These are phyloP conservation scores for Dryobates pubescens DNA, from an alignment of 2,797 vertebrate species.

Conservation along the genomic window DNA sequence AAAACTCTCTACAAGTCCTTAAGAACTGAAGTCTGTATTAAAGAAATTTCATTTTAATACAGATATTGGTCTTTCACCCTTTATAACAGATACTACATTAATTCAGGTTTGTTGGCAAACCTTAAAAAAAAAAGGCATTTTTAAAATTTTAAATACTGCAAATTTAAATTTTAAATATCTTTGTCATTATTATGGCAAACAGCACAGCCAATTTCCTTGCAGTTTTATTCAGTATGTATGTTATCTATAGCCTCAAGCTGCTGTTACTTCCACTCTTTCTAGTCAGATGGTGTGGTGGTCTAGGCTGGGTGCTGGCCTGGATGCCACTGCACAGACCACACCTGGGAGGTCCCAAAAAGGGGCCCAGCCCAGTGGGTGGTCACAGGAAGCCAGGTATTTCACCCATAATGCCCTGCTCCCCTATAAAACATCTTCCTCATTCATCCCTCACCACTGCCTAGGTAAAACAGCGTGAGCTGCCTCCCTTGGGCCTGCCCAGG, in stretches of 20 bases:
- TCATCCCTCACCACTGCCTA: too few species aligned
- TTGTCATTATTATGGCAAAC: neutral
- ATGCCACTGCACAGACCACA: too few species aligned
- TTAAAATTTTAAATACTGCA: too few species aligned
- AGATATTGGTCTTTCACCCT: neutral
- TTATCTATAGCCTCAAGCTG: neutral
- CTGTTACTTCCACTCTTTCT: neutral
- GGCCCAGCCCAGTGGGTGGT: too few species aligned
- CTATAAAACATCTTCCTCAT: too few species aligned
- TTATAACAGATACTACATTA: neutral
- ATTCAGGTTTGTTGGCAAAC: neutral
- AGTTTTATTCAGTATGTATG: neutral
- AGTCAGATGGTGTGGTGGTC: neutral
- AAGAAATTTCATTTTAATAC: neutral
- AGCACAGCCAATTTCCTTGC: neutral
- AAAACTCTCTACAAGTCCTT: neutral
- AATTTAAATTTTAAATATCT: too few species aligned
- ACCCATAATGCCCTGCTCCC: too few species aligned
- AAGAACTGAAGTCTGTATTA: neutral
- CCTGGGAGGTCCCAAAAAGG: too few species aligned
- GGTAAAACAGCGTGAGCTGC: too few species aligned
- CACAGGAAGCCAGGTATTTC: too few species aligned
- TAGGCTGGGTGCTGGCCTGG: too few species aligned
- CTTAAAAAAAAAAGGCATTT: neutral
- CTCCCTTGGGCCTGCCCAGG: too few species aligned